A percentile compares a stretch with the other conserved stretches of the same genome.
Conservation (phyloP, 2,113 vertebrate species). For the Panthera leo region DNA sequence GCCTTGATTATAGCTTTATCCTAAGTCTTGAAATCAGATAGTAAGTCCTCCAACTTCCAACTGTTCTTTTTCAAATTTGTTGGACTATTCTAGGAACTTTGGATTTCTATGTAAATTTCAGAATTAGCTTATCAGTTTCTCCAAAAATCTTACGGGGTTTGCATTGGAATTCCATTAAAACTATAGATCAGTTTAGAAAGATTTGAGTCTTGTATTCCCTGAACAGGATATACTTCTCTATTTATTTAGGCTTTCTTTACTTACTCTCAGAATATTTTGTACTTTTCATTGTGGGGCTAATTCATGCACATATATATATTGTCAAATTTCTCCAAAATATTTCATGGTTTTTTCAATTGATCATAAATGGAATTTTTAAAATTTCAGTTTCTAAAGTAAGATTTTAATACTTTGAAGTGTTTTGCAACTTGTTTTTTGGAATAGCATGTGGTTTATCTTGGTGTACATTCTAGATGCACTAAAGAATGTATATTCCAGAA, state of each 20-base stretch:
- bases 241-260: neutral
- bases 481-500: neutral
- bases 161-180: neutral
- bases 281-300: neutral
- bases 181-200: neutral
- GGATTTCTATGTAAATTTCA: neutral
- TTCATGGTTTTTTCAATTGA: neutral
- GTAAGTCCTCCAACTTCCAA: neutral
- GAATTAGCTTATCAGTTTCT: neutral
- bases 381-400: neutral
- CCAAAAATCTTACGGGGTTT: neutral
- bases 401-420: neutral
- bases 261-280: neutral
- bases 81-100: neutral
- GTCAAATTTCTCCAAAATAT: neutral
- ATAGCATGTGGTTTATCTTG: neutral
- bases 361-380: neutral
- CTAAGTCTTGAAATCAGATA: neutral
- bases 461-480: neutral
- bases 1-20: neutral
- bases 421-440: neutral
- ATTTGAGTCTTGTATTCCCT: neutral
- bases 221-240: neutral
- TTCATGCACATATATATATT: neutral
- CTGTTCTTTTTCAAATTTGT: neutral